Evolutionary conservation across 2,113 vertebrate genomes (phyloP).

Genomic region (Takifugu flavidus): DNA sequence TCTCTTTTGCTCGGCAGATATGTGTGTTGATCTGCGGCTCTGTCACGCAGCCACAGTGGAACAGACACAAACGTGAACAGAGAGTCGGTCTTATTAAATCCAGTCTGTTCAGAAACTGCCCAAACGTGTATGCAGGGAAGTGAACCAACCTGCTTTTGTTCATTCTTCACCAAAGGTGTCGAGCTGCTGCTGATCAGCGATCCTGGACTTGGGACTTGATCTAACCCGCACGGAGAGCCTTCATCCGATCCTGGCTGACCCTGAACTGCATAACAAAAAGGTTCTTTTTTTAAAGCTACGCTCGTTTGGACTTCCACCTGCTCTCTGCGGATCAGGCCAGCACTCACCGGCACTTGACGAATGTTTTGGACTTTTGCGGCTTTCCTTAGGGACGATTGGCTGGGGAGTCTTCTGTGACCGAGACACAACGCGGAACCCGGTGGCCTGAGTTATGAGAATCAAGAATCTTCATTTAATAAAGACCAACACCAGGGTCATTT

Average conservation of each 20-base stretch:
- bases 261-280: slow-evolving; percentile 49
- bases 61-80: slow-evolving; percentile 6
- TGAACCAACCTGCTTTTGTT: slow-evolving; percentile 71
- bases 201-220: slow-evolving; percentile 88
- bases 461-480: not conserved
- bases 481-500: not conserved
- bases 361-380: slow-evolving; percentile 69
- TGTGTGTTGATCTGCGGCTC: slow-evolving; percentile 84
- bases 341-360: slow-evolving; percentile 78
- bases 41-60: slow-evolving; percentile 48
- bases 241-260: slow-evolving; percentile 81
- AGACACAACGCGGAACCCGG: slow-evolving; percentile 77
- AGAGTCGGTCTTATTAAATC: not conserved
- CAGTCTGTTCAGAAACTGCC: slow-evolving; percentile 3
- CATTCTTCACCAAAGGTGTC: slow-evolving; percentile 77
- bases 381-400: slow-evolving; percentile 79
- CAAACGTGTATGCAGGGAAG: not conserved
- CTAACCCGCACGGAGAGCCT: slow-evolving; percentile 81
- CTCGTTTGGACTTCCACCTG: not conserved
- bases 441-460: slow-evolving; percentile 61
- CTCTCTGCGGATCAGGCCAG: not conserved
- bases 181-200: slow-evolving; percentile 79
- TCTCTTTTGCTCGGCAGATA: slow-evolving; percentile 92
- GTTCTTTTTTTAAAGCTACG: too few relatives aligned
- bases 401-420: slow-evolving; percentile 66